phyloP scores from a whole-genome alignment of 2,888 invertebrate genomes.

The Macrosoma leucophasiata region DNA sequence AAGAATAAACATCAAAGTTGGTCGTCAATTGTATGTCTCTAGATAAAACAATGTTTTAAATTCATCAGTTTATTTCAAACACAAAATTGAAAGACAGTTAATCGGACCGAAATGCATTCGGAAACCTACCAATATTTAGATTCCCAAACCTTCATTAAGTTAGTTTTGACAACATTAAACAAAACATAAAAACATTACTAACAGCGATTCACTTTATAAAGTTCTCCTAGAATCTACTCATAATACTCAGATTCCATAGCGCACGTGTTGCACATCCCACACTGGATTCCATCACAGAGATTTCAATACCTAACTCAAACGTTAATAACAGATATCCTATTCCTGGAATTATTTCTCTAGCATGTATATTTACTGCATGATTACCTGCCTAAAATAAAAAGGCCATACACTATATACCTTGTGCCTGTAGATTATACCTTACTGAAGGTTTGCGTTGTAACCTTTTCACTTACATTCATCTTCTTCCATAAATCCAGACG shows the following conservation, averaged over 20 bases:
- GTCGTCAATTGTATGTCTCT: no score
- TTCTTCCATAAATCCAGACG: constrained; percentile 61
- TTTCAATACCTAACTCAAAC: constrained; percentile 60
- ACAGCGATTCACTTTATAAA: constrained; percentile 64
- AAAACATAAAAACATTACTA: constrained; percentile 68
- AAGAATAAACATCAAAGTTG: no score
- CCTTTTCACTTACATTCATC: constrained; percentile 65
- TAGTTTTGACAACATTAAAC: constrained; percentile 71
- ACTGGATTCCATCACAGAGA: constrained; percentile 70
- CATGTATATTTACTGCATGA: constrained; percentile 63
- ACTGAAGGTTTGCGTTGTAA: constrained; percentile 39
- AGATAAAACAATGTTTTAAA: no score
- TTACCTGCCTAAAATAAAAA: constrained; percentile 54
- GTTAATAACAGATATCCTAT: constrained; percentile 62
- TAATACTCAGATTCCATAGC: constrained; percentile 69
- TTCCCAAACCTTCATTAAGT: constrained; percentile 64
- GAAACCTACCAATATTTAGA: constrained; percentile 53
- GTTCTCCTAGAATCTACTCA: constrained; percentile 61
- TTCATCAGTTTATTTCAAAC: constrained; percentile 72
- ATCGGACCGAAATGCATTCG: constrained; percentile 61
- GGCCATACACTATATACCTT: constrained; percentile 48
- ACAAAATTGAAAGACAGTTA: constrained; percentile 71
- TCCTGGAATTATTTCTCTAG: constrained; percentile 45
- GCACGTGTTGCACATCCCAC: constrained; percentile 57
- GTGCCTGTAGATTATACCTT: constrained; percentile 63